Conservation (phyloP, 2,113 vertebrate species). For the Mastomys coucha region DNA sequence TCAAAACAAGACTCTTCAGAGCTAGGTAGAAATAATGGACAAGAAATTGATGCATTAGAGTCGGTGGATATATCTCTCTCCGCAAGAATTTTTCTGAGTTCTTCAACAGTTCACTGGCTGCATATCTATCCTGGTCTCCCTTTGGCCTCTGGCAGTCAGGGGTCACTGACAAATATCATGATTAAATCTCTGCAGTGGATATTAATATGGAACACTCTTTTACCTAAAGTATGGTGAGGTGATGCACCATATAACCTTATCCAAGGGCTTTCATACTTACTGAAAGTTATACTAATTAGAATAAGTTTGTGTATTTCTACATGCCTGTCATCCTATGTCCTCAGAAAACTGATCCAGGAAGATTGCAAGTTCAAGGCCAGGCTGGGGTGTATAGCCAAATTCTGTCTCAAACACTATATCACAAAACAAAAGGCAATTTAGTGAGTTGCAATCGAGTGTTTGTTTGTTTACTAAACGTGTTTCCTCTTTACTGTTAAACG, state of each 20-base stretch:
- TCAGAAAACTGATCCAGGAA: neutral
- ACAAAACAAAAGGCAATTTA: neutral
- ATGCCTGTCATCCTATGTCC: neutral
- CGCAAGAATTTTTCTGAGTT: too few species aligned
- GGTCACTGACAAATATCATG: neutral
- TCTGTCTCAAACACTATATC: neutral
- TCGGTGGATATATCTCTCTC: too few species aligned
- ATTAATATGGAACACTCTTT: neutral
- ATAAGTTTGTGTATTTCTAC: neutral
- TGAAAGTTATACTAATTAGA: neutral
- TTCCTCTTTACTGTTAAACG: neutral
- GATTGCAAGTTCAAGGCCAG: neutral
- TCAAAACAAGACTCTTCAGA: neutral
- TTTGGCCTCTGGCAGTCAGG: neutral
- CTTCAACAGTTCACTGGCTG: too few species aligned
- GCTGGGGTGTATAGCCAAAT: neutral
- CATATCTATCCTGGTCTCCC: neutral
- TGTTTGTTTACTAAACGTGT: neutral
- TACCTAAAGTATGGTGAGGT: neutral
- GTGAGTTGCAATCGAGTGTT: neutral
- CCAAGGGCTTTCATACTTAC: neutral
- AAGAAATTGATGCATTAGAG: too few species aligned
- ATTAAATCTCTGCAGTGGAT: neutral
- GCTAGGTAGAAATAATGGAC: too few species aligned
- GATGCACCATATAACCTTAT: neutral